Conservation (phyloP, 2,888 invertebrate genomes). For the Trichogramma dendrolimi region DNA sequence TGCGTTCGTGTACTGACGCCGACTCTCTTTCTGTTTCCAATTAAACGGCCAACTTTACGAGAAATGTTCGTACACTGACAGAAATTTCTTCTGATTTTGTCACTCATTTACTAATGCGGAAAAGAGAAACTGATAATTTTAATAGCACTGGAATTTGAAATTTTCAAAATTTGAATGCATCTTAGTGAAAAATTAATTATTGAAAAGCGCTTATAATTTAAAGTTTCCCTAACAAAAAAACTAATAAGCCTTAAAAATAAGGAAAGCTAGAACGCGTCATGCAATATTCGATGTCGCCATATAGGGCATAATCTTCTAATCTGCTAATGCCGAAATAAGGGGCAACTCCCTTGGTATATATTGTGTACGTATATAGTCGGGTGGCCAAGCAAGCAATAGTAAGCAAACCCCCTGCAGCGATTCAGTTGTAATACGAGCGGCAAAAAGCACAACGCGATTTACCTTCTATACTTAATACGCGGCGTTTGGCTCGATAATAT, state of each 20-base stretch:
- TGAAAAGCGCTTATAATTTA: no score
- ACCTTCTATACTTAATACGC: slow-evolving; percentile 27
- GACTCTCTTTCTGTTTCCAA: slow-evolving; percentile 18
- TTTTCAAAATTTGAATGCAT: no score
- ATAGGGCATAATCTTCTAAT: slow-evolving; percentile 33
- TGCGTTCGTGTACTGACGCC: slow-evolving; percentile 14
- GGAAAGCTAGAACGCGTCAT: no score
- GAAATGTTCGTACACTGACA: background rate
- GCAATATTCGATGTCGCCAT: no score
- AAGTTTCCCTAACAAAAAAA: no score
- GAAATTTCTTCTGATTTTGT: background rate
- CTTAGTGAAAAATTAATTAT: no score
- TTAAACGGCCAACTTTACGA: slow-evolving; percentile 16
- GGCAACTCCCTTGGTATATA: slow-evolving; percentile 34
- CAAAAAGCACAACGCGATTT: slow-evolving; percentile 52
- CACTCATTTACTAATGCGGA: background rate
- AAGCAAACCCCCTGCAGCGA: slow-evolving; percentile 39
- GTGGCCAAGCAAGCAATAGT: background rate
- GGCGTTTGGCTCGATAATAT: no score
- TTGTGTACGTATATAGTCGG: background rate
- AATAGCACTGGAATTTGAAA: no score
- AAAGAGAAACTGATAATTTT: no score
- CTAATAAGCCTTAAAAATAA: no score
- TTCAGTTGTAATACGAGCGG: slow-evolving; percentile 51
- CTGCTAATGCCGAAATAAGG: slow-evolving; percentile 49